These are phyloP conservation scores for Sthenelais limicola DNA, from an alignment of 2,888 invertebrate species.

Conservation along the genomic window DNA sequence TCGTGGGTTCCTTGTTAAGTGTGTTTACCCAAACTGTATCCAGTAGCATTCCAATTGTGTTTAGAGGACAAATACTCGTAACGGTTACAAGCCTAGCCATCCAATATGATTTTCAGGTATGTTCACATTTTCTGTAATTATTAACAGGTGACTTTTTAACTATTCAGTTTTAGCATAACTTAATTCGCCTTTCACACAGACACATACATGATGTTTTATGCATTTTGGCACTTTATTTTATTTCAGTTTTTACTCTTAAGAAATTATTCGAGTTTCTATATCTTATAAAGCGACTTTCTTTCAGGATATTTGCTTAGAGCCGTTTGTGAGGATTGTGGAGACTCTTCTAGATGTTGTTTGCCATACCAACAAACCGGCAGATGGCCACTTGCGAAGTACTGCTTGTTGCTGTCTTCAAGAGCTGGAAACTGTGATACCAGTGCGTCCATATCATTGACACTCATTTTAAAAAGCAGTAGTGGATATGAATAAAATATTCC, in stretches of 20 bases:
- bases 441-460: not conserved
- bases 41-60: not conserved
- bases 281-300: too few relatives aligned
- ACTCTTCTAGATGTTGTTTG: slow-evolving; percentile 20
- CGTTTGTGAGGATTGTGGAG: slow-evolving; percentile 23
- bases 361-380: not conserved
- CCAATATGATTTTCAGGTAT: slow-evolving; percentile 23
- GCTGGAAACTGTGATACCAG: slow-evolving; percentile 14
- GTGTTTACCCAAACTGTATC: slow-evolving; percentile 1
- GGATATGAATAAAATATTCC: too few relatives aligned
- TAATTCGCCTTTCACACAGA: too few relatives aligned
- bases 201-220: too few relatives aligned
- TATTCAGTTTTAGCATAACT: too few relatives aligned
- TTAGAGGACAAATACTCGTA: slow-evolving; percentile 9
- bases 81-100: slow-evolving; percentile 4
- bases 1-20: slow-evolving; percentile 7
- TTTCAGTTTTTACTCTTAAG: too few relatives aligned
- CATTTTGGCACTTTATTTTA: too few relatives aligned
- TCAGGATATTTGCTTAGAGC: slow-evolving; percentile 15
- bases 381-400: slow-evolving; percentile 1
- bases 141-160: not conserved
- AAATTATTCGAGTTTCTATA: too few relatives aligned
- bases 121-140: not conserved
- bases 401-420: slow-evolving; percentile 33
- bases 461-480: too few relatives aligned